These are phyloP conservation scores for Hipposideros armiger DNA, from an alignment of 2,113 vertebrate genomes.

Conservation along the genomic window DNA sequence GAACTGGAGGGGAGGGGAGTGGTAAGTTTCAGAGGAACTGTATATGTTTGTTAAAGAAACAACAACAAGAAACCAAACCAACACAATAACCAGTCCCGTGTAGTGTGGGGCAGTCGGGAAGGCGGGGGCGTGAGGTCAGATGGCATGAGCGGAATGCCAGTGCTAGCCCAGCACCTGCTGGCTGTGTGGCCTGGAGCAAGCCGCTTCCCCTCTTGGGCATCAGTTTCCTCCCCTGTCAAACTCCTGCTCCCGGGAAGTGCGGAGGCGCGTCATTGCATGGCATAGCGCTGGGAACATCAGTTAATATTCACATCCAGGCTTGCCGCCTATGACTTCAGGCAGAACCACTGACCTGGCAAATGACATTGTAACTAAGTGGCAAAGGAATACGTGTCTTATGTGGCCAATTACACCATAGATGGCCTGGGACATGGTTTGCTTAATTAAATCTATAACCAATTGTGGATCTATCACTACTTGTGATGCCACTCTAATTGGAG, in stretches of 20 bases:
- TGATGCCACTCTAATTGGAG: background rate
- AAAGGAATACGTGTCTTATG: constrained; percentile 1
- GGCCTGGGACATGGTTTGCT: constrained; percentile 46
- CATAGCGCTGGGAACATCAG: accelerated
- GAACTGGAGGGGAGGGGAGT: background rate
- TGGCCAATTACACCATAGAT: constrained; percentile 17
- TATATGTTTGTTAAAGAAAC: background rate
- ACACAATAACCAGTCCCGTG: accelerated
- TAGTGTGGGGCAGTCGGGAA: accelerated
- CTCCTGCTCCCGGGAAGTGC: background rate
- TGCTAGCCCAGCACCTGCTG: accelerated
- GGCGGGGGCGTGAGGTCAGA: accelerated
- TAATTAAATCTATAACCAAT: constrained; percentile 65
- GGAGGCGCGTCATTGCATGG: accelerated
- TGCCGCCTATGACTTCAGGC: background rate
- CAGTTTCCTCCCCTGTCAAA: background rate
- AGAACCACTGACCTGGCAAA: constrained; percentile 62
- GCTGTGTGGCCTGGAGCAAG: accelerated
- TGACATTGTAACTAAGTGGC: background rate
- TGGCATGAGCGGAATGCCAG: accelerated
- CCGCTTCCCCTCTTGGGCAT: background rate
- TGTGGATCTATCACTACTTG: background rate
- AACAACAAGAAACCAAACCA: background rate
- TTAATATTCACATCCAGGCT: background rate
- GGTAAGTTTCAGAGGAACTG: background rate